Conservation (phyloP, 2,888 invertebrate genomes). For the Xylocampa areola region DNA sequence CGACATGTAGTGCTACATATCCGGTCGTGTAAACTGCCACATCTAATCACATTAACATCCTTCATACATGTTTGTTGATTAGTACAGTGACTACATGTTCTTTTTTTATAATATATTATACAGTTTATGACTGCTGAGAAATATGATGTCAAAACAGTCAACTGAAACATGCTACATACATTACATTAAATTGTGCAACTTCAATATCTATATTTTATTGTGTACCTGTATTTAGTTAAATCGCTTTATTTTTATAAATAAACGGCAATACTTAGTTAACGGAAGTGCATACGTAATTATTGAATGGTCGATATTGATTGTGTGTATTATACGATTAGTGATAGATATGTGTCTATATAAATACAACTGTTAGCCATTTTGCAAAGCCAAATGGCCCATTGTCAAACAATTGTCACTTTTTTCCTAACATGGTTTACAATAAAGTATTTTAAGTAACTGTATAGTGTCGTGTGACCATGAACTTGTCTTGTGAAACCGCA, state of each 20-base stretch:
- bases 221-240: not conserved
- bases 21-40: conserved; percentile 26
- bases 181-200: no score
- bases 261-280: conserved; percentile 1
- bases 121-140: not conserved
- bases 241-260: conserved; percentile 1
- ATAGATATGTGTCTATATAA: conserved; percentile 16
- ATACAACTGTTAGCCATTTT: conserved; percentile 39
- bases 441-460: conserved; percentile 24
- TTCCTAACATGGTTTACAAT: conserved; percentile 48
- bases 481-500: conserved; percentile 37
- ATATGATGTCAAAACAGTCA: no score
- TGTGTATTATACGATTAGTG: conserved; percentile 14
- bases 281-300: conserved; percentile 20
- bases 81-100: not conserved
- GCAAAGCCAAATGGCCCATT: conserved; percentile 61
- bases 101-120: conserved; percentile 19
- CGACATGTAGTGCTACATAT: conserved; percentile 11
- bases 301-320: conserved; percentile 5
- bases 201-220: not conserved
- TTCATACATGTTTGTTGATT: conserved; percentile 11
- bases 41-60: conserved; percentile 28
- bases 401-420: conserved; percentile 44
- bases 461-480: conserved; percentile 47
- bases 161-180: not conserved